Conservation (phyloP, 92 coral and sea anemone species). For the Bergia puertoricense region DNA sequence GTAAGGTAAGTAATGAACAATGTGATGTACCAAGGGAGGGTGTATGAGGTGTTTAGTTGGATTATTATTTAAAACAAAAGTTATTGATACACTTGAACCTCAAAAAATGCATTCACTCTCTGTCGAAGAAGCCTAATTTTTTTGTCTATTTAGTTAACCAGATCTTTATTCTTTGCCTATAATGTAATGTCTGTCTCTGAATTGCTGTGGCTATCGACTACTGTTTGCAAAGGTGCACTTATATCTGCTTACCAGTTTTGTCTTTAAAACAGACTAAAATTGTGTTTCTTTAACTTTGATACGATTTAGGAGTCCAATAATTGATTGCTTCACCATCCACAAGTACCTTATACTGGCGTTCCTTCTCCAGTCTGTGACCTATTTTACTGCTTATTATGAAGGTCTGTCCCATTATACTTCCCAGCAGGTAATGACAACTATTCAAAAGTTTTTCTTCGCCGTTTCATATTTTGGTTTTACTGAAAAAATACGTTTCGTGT, state of each 20-base stretch:
- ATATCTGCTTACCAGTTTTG: neutral
- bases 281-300: neutral
- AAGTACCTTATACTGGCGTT: slow-evolving; percentile 76
- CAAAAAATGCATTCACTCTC: neutral
- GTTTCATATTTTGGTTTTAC: neutral
- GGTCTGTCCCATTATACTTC: slow-evolving; percentile 33
- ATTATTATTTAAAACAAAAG: slow-evolving; percentile 17
- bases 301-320: slow-evolving; percentile 29
- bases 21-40: neutral
- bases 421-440: slow-evolving; percentile 39
- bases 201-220: too few relatives aligned
- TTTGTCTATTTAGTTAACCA: too few relatives aligned
- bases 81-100: neutral
- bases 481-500: too few relatives aligned
- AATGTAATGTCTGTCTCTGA: neutral
- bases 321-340: slow-evolving; percentile 75
- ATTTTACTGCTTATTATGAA: slow-evolving; percentile 77
- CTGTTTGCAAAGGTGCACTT: neutral
- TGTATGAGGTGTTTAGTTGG: slow-evolving; percentile 67
- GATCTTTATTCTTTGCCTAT: neutral
- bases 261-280: neutral
- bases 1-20: slow-evolving; percentile 43
- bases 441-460: neutral
- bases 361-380: slow-evolving; percentile 66
- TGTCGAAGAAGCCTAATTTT: neutral